Evolutionary conservation across 1,140 invertebrate genomes (phyloP).

Genomic region (Bombus picipes): DNA sequence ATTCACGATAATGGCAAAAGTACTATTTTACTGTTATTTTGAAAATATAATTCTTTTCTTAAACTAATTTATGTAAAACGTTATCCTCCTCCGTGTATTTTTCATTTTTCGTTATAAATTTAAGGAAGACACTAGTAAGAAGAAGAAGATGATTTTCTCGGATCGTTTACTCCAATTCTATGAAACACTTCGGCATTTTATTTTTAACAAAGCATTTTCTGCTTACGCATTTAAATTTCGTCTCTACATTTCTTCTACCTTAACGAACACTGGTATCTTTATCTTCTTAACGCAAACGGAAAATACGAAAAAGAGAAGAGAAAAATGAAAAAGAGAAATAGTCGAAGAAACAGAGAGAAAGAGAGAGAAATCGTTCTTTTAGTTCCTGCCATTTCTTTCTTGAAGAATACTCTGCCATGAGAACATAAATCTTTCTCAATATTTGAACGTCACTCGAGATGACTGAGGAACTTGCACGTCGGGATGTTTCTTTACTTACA

Average conservation of each 20-base stretch:
- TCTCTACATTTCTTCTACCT: not conserved
- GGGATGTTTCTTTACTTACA: constrained; percentile 85
- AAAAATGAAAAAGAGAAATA: not conserved
- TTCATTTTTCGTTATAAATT: too few relatives aligned
- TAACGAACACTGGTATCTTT: not conserved
- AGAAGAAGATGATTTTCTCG: too few relatives aligned
- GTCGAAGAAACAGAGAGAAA: not conserved
- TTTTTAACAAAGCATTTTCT: not conserved
- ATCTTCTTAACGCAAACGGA: too few relatives aligned
- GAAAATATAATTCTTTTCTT: too few relatives aligned
- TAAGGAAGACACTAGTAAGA: too few relatives aligned
- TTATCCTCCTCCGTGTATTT: too few relatives aligned
- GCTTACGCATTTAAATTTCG: not conserved
- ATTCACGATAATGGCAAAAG: too few relatives aligned
- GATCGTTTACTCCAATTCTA: too few relatives aligned
- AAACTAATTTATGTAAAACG: too few relatives aligned
- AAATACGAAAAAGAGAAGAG: not conserved
- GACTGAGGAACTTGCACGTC: not conserved
- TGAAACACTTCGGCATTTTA: not conserved
- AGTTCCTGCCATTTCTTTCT: not conserved
- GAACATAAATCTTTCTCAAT: constrained; percentile 1
- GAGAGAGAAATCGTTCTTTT: not conserved
- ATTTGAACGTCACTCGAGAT: constrained; percentile 23
- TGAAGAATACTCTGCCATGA: not conserved
- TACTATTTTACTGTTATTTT: too few relatives aligned